A percentile compares a stretch with the other conserved stretches of the same genome.
Evolutionary conservation across 2,888 invertebrate genomes (phyloP).

Genomic region (Mesorhabditis sp.): DNA sequence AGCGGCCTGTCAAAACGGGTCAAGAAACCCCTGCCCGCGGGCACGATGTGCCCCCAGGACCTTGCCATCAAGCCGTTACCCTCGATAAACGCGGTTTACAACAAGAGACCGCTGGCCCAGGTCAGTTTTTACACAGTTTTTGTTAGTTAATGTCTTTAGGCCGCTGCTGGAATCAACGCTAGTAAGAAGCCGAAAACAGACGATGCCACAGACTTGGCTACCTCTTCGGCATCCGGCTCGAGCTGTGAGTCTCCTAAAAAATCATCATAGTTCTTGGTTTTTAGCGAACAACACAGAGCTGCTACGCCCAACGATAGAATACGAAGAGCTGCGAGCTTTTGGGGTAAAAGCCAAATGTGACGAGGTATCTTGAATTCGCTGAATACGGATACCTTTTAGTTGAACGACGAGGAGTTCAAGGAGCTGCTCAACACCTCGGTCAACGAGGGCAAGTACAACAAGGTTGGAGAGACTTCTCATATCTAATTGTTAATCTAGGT

Average conservation of each 20-base stretch:
- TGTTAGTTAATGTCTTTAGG: background rate
- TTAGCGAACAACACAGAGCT: background rate
- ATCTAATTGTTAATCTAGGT: background rate
- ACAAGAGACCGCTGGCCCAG: too few species aligned
- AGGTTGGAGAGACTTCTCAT: background rate
- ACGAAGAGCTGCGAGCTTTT: background rate
- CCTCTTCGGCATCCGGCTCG: background rate
- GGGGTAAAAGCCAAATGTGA: background rate
- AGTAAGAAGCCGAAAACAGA: background rate
- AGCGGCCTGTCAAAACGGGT: constrained; percentile 9
- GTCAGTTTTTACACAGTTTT: too few species aligned
- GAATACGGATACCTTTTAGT: background rate
- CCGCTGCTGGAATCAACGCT: background rate
- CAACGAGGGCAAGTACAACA: constrained; percentile 1
- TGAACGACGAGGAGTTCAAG: background rate
- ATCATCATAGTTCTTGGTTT: too few species aligned
- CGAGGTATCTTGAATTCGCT: background rate
- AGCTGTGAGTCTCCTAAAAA: background rate
- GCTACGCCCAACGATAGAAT: background rate
- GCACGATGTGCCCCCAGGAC: constrained; percentile 13
- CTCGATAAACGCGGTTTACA: constrained; percentile 7
- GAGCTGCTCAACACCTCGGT: background rate
- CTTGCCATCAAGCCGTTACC: constrained; percentile 15
- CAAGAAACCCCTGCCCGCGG: constrained; percentile 6
- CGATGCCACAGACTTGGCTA: background rate